These are phyloP conservation scores for Coracopsis vasa DNA, from an alignment of 2,113 vertebrate species.

Conservation along the genomic window DNA sequence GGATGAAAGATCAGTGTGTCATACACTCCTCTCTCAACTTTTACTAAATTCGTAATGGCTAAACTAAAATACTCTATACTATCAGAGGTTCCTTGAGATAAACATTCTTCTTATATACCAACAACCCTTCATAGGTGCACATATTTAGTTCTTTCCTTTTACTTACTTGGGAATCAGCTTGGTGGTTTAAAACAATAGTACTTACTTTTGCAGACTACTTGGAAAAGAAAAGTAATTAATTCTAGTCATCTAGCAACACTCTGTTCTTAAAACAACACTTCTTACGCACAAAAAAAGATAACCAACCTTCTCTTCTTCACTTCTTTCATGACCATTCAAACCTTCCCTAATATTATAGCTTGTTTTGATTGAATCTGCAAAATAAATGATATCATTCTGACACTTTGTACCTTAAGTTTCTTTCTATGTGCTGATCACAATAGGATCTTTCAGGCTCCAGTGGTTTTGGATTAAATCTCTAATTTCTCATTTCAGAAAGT, in stretches of 20 bases:
- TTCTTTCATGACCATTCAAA: background rate
- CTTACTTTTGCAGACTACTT: background rate
- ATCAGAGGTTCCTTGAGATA: background rate
- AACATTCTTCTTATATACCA: background rate
- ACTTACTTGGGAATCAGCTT: background rate
- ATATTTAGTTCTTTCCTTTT: background rate
- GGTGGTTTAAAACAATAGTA: background rate
- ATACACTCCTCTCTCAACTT: background rate
- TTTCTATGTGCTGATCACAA: background rate
- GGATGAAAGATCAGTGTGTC: background rate
- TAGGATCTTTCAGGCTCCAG: background rate
- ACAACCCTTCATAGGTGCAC: background rate
- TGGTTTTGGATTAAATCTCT: slow-evolving; percentile 39
- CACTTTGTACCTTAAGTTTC: background rate
- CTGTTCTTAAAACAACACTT: background rate
- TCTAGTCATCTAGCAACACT: background rate
- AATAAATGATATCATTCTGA: background rate
- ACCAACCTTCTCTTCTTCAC: background rate
- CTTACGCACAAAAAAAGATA: background rate
- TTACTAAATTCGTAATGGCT: background rate
- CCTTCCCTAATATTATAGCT: background rate
- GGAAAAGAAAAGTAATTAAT: background rate
- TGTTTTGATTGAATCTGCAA: background rate
- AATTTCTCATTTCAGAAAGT: slow-evolving; percentile 42
- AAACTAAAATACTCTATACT: background rate